These are phyloP conservation scores for Lagorchestes hirsutus DNA, from an alignment of 2,797 vertebrate species.

Conservation along the genomic window DNA sequence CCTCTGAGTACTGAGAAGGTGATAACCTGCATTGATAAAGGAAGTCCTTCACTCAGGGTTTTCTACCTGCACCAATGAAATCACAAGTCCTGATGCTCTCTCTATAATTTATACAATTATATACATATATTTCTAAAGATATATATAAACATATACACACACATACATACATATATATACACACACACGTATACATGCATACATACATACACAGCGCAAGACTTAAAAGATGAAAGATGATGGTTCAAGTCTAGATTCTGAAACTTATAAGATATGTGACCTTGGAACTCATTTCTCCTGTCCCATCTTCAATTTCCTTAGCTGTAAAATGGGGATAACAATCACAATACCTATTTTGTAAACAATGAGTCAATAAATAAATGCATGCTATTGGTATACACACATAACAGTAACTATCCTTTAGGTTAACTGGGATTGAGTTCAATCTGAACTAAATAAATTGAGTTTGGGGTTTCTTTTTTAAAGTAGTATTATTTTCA, in stretches of 20 bases:
- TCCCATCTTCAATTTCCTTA: neutral
- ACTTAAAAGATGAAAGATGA: no score
- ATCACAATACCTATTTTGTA: neutral
- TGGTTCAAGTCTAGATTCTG: neutral
- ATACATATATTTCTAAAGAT: neutral
- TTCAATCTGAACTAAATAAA: constrained; percentile 50
- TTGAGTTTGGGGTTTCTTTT: constrained; percentile 21
- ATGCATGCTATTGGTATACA: neutral
- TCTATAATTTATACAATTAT: neutral
- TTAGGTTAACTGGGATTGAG: constrained; percentile 38
- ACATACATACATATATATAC: no score
- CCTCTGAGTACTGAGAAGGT: neutral
- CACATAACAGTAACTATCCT: constrained; percentile 31
- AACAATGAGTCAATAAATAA: neutral
- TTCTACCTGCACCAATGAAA: no score
- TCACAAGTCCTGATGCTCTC: neutral
- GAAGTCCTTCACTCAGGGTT: neutral
- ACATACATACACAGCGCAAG: neutral
- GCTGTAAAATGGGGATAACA: neutral
- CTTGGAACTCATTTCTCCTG: neutral
- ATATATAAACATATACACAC: no score
- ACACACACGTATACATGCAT: no score
- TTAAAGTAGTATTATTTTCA: neutral
- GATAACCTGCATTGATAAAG: neutral
- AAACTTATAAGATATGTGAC: neutral